Evolutionary conservation across 2,888 invertebrate genomes (phyloP).

Genomic region (Drosophila leonis): DNA sequence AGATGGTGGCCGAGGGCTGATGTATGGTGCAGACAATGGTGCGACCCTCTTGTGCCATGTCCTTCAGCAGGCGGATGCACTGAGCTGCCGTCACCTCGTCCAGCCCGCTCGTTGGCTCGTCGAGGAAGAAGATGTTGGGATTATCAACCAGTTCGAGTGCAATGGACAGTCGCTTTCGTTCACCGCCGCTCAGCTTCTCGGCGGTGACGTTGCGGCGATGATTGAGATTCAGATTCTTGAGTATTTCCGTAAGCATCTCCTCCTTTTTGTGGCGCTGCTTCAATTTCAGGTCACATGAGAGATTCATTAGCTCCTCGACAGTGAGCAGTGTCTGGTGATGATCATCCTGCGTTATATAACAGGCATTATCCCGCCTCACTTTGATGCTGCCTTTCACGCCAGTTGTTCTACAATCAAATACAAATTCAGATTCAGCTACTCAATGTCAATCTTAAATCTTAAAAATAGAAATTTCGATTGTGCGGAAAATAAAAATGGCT

Average conservation of each 20-base stretch:
- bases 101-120: conserved; percentile 92
- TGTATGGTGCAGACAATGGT: conserved; percentile 91
- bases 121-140: conserved; percentile 93
- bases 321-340: conserved; percentile 90
- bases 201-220: conserved; percentile 85
- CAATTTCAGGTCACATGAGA: conserved; percentile 92
- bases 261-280: conserved; percentile 73
- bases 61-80: conserved; percentile 87
- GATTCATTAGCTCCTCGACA: conserved; percentile 91
- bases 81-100: conserved; percentile 89
- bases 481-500: not conserved
- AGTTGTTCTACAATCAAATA: conserved; percentile 86
- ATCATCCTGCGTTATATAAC: conserved; percentile 94
- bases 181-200: conserved; percentile 90
- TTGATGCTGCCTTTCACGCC: conserved; percentile 89
- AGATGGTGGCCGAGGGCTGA: conserved; percentile 89
- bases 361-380: conserved; percentile 91
- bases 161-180: conserved; percentile 92
- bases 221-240: conserved; percentile 83
- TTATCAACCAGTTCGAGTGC: conserved; percentile 94
- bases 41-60: conserved; percentile 88
- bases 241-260: conserved; percentile 82
- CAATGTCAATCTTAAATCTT: not conserved
- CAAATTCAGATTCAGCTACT: not conserved
- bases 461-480: not conserved